Percentiles rank a stretch among this genome's conserved stretches.
phyloP scores from a whole-genome alignment of 2,888 invertebrate species.

The Coelinius sp. region DNA sequence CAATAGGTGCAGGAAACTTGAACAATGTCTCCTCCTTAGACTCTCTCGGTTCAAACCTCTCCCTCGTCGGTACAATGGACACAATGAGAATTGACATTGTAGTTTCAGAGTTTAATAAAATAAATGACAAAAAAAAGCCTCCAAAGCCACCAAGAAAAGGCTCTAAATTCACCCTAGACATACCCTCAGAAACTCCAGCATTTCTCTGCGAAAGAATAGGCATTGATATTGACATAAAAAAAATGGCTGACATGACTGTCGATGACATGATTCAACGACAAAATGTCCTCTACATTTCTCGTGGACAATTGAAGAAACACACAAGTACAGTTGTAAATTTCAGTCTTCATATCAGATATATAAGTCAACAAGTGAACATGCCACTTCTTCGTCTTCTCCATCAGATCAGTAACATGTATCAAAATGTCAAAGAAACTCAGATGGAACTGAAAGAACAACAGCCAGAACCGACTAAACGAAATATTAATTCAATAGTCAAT shows the following conservation, averaged over 20 bases:
- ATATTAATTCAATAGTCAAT: constrained; percentile 64
- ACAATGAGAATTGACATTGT: constrained; percentile 94
- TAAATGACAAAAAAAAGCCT: constrained; percentile 75
- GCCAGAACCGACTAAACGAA: constrained; percentile 66
- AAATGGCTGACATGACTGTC: constrained; percentile 90
- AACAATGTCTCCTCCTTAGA: constrained; percentile 82
- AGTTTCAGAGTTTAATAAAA: constrained; percentile 86
- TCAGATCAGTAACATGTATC: constrained; percentile 98
- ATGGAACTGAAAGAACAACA: constrained; percentile 87
- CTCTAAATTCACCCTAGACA: constrained; percentile 73
- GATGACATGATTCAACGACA: constrained; percentile 87
- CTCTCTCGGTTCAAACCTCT: constrained; percentile 89
- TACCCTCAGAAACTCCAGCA: constrained; percentile 84
- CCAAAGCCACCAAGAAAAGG: constrained; percentile 63
- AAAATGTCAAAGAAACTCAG: constrained; percentile 95
- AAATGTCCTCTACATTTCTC: constrained; percentile 88
- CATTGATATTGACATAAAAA: constrained; percentile 89
- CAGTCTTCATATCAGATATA: constrained; percentile 88
- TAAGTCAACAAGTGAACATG: constrained; percentile 98
- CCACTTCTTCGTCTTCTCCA: constrained; percentile 91
- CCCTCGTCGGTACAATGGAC: constrained; percentile 87
- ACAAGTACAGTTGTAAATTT: constrained; percentile 94
- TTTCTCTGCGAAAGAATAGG: constrained; percentile 94
- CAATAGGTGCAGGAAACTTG: constrained; percentile 71
- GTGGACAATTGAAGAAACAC: constrained; percentile 90